These are phyloP conservation scores for Microctenopoma steveboyesi DNA, from an alignment of 2,797 vertebrate species.

Conservation along the genomic window DNA sequence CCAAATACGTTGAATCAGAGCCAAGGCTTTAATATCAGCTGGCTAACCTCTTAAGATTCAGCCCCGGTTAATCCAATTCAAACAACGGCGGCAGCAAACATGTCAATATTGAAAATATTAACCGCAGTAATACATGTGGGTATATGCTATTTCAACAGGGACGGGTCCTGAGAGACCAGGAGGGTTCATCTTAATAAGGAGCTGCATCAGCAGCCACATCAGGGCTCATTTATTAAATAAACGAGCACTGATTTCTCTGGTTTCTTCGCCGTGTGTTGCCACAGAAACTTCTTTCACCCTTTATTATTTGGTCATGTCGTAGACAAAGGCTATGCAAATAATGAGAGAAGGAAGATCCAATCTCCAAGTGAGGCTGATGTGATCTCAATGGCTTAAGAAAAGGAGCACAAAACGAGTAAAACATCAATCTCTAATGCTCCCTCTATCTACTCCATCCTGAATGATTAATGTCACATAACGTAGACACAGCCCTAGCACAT, in stretches of 20 bases:
- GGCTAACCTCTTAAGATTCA: slow-evolving; percentile 44
- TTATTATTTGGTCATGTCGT: slow-evolving; percentile 11
- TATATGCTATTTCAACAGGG: slow-evolving; percentile 63
- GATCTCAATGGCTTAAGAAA: slow-evolving; percentile 15
- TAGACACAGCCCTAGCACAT: slow-evolving; percentile 17
- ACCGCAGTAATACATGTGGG: slow-evolving; percentile 51
- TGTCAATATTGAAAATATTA: slow-evolving; percentile 75
- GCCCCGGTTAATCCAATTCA: slow-evolving; percentile 68
- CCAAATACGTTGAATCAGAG: slow-evolving; percentile 69
- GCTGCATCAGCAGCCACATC: slow-evolving; percentile 53
- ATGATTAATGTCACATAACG: slow-evolving; percentile 34
- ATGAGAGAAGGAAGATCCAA: slow-evolving; percentile 36
- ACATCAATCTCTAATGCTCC: slow-evolving; percentile 14
- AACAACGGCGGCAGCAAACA: slow-evolving; percentile 63
- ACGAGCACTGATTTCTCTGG: slow-evolving; percentile 34
- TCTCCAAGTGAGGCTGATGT: slow-evolving; percentile 45
- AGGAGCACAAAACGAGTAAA: not conserved
- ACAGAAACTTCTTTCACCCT: slow-evolving; percentile 27
- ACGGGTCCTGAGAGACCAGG: slow-evolving; percentile 49
- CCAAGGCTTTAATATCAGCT: slow-evolving; percentile 63
- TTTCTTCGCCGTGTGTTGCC: slow-evolving; percentile 38
- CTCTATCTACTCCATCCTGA: slow-evolving; percentile 21
- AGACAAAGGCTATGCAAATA: slow-evolving; percentile 40
- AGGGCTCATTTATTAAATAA: slow-evolving; percentile 70
- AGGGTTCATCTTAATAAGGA: slow-evolving; percentile 36